A percentile compares a stretch with the other conserved stretches of the same genome.
Conservation (phyloP, 2,888 invertebrate genomes). For the Labia minor region DNA sequence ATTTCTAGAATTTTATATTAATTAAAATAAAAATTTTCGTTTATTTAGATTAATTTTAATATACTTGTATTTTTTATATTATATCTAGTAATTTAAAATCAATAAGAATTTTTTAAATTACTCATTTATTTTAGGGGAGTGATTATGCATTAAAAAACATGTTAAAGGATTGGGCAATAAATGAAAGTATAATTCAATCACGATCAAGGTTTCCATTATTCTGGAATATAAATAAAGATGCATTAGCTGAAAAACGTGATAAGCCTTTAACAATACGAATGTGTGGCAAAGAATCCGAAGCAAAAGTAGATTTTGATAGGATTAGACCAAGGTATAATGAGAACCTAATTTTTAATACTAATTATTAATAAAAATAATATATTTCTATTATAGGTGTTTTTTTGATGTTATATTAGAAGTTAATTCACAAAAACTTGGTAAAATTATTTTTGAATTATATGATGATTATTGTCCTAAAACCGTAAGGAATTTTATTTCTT, state of each 20-base stretch:
- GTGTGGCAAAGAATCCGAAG: neutral
- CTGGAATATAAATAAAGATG: neutral
- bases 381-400: constrained; percentile 32
- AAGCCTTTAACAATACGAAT: neutral
- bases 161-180: constrained; percentile 28
- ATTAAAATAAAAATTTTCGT: neutral
- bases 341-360: neutral
- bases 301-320: neutral
- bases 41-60: too few species aligned
- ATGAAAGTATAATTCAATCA: constrained; percentile 29
- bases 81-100: neutral
- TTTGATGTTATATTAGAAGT: constrained; percentile 33
- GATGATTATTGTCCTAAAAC: constrained; percentile 34
- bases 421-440: constrained; percentile 30
- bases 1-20: too few species aligned
- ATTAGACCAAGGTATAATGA: neutral
- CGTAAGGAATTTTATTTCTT: constrained; percentile 34
- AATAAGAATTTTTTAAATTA: neutral
- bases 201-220: constrained; percentile 23
- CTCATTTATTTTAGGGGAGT: neutral
- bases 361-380: constrained; percentile 28
- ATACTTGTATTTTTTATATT: neutral
- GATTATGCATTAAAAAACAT: constrained; percentile 27
- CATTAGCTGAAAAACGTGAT: neutral
- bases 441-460: constrained; percentile 35